A percentile compares a stretch with the other conserved stretches of the same genome.
phyloP scores from a whole-genome alignment of 2,888 invertebrate species.

The Drosophila histrio region DNA sequence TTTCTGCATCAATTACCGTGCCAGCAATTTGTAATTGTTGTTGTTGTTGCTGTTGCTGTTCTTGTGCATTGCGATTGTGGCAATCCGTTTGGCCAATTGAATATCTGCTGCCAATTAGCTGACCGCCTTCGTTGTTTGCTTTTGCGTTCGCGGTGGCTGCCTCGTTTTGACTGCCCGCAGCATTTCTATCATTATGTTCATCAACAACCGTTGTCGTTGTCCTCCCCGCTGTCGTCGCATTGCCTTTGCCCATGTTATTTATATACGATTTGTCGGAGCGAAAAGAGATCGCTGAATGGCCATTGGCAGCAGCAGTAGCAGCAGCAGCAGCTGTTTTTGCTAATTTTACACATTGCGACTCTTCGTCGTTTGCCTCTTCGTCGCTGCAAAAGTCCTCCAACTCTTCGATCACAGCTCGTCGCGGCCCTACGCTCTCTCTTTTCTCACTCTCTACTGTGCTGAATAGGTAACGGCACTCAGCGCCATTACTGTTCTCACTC shows the following conservation, averaged over 20 bases:
- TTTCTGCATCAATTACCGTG: constrained; percentile 60
- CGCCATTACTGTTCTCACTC: constrained; percentile 24
- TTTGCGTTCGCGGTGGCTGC: constrained; percentile 70
- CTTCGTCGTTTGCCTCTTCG: constrained; percentile 44
- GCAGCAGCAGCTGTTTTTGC: constrained; percentile 73
- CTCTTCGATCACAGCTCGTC: constrained; percentile 76
- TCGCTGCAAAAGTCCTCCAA: constrained; percentile 72
- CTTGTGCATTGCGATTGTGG: constrained; percentile 9
- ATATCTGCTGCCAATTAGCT: constrained; percentile 61
- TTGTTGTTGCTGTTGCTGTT: too few species aligned
- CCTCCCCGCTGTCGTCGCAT: constrained; percentile 54
- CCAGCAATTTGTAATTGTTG: constrained; percentile 28
- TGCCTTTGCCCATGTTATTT: constrained; percentile 74
- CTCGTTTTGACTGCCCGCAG: constrained; percentile 78
- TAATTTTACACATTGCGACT: constrained; percentile 70
- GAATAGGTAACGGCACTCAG: constrained; percentile 52
- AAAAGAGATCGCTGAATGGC: constrained; percentile 61
- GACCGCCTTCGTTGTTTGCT: constrained; percentile 52
- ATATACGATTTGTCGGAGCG: constrained; percentile 68
- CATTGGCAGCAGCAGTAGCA: constrained; percentile 41
- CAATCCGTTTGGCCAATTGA: constrained; percentile 26
- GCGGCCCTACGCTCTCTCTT: constrained; percentile 17
- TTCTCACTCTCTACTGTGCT: constrained; percentile 36
- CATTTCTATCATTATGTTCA: constrained; percentile 60
- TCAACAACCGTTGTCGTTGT: constrained; percentile 55